phyloP scores from a whole-genome alignment of 2,797 vertebrate genomes.

The Pangasius larnaudii region DNA sequence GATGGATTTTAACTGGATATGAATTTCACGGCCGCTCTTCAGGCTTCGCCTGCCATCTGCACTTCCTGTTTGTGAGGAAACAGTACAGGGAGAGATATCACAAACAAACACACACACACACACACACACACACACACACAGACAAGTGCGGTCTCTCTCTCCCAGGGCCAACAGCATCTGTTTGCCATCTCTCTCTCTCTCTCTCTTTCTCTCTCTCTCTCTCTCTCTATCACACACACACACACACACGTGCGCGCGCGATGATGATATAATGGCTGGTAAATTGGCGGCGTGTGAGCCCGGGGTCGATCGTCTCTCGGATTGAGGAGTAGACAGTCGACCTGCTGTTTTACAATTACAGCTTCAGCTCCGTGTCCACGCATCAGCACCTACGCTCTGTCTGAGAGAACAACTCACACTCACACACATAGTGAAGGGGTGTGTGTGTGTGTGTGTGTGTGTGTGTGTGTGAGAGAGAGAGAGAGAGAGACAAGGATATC shows the following conservation, averaged over 20 bases:
- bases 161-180: constrained; percentile 1
- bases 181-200: neutral
- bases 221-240: constrained; percentile 31
- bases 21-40: constrained; percentile 14
- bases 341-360: constrained; percentile 41
- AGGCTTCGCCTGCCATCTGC: constrained; percentile 81
- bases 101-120: constrained; percentile 49
- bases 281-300: constrained; percentile 22
- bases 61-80: constrained; percentile 65
- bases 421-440: neutral
- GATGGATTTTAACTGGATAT: constrained; percentile 81
- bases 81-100: constrained; percentile 67
- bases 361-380: constrained; percentile 19
- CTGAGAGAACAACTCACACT: neutral
- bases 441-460: constrained; percentile 48
- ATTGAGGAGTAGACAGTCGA: constrained; percentile 54
- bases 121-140: constrained; percentile 45
- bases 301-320: constrained; percentile 48
- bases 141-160: constrained; percentile 8
- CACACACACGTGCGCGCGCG: constrained; percentile 18
- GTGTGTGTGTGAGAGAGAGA: neutral
- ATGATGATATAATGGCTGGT: constrained; percentile 31
- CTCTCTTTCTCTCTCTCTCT: constrained; percentile 24
- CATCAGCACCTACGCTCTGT: constrained; percentile 8
- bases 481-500: neutral